Percentiles rank a stretch among this genome's conserved stretches.
Conservation (phyloP, 2,888 invertebrate genomes). For the Caenorhabditis imperialis region DNA sequence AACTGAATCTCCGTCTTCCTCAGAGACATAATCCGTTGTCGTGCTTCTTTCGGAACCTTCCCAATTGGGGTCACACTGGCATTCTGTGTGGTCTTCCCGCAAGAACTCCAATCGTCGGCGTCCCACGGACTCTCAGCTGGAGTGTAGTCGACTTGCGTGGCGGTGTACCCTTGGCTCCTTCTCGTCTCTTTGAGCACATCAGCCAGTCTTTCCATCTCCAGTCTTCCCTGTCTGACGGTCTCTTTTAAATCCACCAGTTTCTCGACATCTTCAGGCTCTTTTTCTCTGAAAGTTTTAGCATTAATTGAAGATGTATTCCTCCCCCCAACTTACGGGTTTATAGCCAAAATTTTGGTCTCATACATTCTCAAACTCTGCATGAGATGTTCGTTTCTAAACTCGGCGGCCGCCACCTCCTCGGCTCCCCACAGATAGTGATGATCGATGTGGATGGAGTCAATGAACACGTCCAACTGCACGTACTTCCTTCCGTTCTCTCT, state of each 20-base stretch:
- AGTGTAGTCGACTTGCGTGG: constrained; percentile 15
- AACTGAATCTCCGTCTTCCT: constrained; percentile 35
- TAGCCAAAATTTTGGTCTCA: constrained; percentile 33
- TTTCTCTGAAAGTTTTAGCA: not conserved
- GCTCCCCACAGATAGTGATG: constrained; percentile 48
- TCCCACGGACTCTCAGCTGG: constrained; percentile 27
- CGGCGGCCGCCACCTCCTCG: constrained; percentile 30
- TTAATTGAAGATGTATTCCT: not conserved
- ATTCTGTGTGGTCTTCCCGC: constrained; percentile 15
- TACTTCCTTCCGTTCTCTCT: constrained; percentile 32
- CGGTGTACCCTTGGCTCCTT: constrained; percentile 37
- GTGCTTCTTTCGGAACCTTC: constrained; percentile 29
- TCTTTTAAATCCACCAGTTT: constrained; percentile 26
- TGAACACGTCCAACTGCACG: constrained; percentile 47
- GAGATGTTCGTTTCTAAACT: constrained; percentile 39
- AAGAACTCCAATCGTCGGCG: constrained; percentile 29
- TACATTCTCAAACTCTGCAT: constrained; percentile 40
- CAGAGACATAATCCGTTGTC: constrained; percentile 17
- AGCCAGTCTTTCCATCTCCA: constrained; percentile 31
- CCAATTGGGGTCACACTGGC: constrained; percentile 23
- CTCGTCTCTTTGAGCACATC: constrained; percentile 29
- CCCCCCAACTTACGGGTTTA: constrained; percentile 38
- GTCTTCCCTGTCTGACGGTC: constrained; percentile 22
- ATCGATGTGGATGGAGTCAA: constrained; percentile 58
- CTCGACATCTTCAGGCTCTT: no score